Percentiles rank a stretch among this genome's conserved stretches.
Conservation (phyloP, 2,797 vertebrate species). For the Danio aesculapii region DNA sequence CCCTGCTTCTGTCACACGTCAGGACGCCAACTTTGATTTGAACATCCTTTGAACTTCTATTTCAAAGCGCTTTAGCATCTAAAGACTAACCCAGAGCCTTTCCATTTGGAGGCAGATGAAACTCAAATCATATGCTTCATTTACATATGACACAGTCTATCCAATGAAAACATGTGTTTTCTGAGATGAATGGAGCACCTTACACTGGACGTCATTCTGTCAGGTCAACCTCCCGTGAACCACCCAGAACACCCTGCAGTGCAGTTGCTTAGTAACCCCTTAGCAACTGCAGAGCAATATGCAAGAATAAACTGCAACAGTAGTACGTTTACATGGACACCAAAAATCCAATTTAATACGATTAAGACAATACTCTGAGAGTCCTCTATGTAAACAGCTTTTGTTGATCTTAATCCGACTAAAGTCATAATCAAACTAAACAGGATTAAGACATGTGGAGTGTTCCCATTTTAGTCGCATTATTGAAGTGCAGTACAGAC, state of each 20-base stretch:
- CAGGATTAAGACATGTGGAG: too few species aligned
- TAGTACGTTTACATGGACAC: too few species aligned
- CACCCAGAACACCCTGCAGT: conserved; percentile 10
- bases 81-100: conserved; percentile 2
- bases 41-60: conserved; percentile 46
- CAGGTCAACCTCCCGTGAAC: not conserved
- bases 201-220: not conserved
- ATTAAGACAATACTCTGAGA: too few species aligned
- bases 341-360: too few species aligned
- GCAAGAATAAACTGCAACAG: not conserved
- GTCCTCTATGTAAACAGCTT: too few species aligned
- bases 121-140: conserved; percentile 16
- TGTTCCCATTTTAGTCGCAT: too few species aligned
- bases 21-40: conserved; percentile 23
- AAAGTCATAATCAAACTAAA: too few species aligned
- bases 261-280: not conserved
- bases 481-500: too few species aligned
- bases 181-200: conserved; percentile 21
- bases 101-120: conserved; percentile 36
- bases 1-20: conserved; percentile 4
- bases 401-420: too few species aligned
- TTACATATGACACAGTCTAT: conserved; percentile 4
- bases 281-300: not conserved
- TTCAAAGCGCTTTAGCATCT: conserved; percentile 36
- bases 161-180: conserved; percentile 33